Evolutionary conservation across 1,140 invertebrate species (phyloP).

Genomic region (Sycophila sp.): DNA sequence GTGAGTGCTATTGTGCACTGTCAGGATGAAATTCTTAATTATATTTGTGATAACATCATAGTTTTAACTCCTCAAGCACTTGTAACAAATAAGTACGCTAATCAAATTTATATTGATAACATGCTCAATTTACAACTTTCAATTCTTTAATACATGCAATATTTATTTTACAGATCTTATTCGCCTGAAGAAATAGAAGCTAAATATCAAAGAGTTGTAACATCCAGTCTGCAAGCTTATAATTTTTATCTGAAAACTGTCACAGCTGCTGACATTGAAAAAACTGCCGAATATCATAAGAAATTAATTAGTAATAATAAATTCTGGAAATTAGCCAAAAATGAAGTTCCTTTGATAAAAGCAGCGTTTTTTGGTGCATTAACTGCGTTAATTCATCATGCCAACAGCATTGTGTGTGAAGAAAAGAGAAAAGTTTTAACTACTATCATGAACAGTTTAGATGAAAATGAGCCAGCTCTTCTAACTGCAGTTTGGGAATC

Average conservation of each 20-base stretch:
- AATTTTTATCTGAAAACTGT: slow-evolving; percentile 71
- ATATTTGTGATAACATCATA: slow-evolving; percentile 76
- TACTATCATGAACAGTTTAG: slow-evolving; percentile 74
- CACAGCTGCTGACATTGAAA: slow-evolving; percentile 64
- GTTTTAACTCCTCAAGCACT: slow-evolving; percentile 72
- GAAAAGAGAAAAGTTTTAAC: slow-evolving; percentile 70
- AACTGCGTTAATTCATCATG: slow-evolving; percentile 71
- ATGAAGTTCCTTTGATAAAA: slow-evolving; percentile 68
- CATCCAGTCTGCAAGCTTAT: slow-evolving; percentile 75
- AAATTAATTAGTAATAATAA: slow-evolving; percentile 70
- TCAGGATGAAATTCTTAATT: slow-evolving; percentile 79
- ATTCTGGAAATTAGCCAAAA: slow-evolving; percentile 79
- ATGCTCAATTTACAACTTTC: neutral
- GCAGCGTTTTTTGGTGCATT: slow-evolving; percentile 75
- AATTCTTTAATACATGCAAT: slow-evolving; percentile 26
- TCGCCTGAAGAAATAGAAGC: slow-evolving; percentile 77
- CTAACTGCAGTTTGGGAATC: slow-evolving; percentile 78
- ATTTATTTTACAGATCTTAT: slow-evolving; percentile 54
- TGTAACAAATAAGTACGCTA: slow-evolving; percentile 49
- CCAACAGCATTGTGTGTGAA: slow-evolving; percentile 58
- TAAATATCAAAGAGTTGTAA: slow-evolving; percentile 76
- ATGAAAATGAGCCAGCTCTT: slow-evolving; percentile 77
- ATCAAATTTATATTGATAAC: slow-evolving; percentile 22
- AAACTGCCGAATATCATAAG: slow-evolving; percentile 65
- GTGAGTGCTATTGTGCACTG: slow-evolving; percentile 80